Percentiles rank a stretch among this genome's conserved stretches.
Conservation (phyloP, 2,113 vertebrate genomes). For the Podilymbus podiceps region DNA sequence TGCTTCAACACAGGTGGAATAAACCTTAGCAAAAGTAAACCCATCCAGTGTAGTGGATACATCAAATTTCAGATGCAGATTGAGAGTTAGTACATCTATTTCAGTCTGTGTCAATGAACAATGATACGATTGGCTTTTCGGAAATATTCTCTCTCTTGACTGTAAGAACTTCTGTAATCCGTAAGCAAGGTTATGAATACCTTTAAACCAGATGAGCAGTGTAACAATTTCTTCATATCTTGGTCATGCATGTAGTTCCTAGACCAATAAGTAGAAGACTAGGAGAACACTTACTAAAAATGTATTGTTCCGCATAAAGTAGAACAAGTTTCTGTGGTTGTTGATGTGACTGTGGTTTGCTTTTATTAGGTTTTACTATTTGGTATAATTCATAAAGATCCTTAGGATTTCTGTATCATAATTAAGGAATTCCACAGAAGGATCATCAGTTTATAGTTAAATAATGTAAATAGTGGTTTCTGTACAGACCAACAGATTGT, state of each 20-base stretch:
- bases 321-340: neutral
- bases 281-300: neutral
- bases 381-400: neutral
- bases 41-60: too few relatives aligned
- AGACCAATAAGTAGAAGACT: neutral
- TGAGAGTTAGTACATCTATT: neutral
- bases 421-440: neutral
- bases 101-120: neutral
- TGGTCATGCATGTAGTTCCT: neutral
- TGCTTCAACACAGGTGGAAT: neutral
- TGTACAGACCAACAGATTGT: neutral
- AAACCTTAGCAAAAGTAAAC: neutral
- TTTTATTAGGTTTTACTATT: neutral
- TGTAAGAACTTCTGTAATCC: neutral
- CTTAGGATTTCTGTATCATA: neutral
- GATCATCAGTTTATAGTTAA: neutral
- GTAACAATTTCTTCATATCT: neutral
- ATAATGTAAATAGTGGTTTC: neutral
- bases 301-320: neutral
- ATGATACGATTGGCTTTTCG: neutral
- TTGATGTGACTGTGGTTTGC: neutral
- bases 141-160: neutral
- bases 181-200: neutral
- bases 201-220: neutral
- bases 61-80: neutral